Evolutionary conservation across 2,888 invertebrate genomes (phyloP).

Genomic region (Sarcophaga rosellei): DNA sequence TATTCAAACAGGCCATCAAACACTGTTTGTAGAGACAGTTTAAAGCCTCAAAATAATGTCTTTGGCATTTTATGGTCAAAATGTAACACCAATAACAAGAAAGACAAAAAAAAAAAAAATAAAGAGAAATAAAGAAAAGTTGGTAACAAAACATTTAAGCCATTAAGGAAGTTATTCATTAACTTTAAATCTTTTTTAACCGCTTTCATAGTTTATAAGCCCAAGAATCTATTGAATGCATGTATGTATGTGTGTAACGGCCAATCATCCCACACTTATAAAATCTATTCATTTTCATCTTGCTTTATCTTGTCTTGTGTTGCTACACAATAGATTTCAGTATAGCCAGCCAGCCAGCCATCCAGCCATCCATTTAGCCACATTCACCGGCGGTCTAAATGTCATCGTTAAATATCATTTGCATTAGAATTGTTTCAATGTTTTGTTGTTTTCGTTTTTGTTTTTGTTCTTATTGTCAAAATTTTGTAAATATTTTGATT

Average conservation of each 20-base stretch:
- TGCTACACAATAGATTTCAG: neutral
- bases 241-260: neutral
- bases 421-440: constrained; percentile 53
- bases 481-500: constrained; percentile 64
- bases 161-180: constrained; percentile 70
- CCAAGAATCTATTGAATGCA: too few relatives aligned
- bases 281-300: constrained; percentile 28
- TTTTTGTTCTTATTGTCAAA: neutral
- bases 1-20: neutral
- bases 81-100: neutral
- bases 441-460: neutral
- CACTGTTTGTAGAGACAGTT: neutral
- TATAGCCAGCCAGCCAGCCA: constrained; percentile 21
- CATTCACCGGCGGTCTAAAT: neutral
- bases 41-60: constrained; percentile 37
- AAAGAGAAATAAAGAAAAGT: constrained; percentile 1
- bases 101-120: too few relatives aligned
- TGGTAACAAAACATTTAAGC: constrained; percentile 52
- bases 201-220: neutral
- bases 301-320: constrained; percentile 30
- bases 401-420: constrained; percentile 52
- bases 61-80: neutral
- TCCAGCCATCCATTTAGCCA: neutral
- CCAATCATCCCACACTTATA: constrained; percentile 47
- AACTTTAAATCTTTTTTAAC: constrained; percentile 36